A percentile compares a stretch with the other conserved stretches of the same genome.
Conservation (phyloP, 2,113 vertebrate species). For the Cyphomyrus plagiostoma region DNA sequence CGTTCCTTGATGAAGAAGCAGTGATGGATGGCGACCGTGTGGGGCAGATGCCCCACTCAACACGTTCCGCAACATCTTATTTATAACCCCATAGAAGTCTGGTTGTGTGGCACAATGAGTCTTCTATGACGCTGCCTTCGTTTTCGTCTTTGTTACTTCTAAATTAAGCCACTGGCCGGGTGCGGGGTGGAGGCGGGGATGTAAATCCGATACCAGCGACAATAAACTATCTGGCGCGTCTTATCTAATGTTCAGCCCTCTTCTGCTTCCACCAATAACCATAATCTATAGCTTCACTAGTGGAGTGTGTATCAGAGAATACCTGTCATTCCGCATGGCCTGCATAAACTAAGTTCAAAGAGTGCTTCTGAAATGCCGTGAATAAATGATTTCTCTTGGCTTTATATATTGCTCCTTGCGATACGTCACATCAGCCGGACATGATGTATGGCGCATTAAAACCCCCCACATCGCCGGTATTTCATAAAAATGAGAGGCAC, state of each 20-base stretch:
- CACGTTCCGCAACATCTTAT: slow-evolving; percentile 39
- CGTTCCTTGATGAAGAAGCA: slow-evolving; percentile 37
- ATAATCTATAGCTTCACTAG: slow-evolving; percentile 9
- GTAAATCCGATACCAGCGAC: slow-evolving; percentile 15
- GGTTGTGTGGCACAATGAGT: slow-evolving; percentile 32
- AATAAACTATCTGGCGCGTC: slow-evolving; percentile 8
- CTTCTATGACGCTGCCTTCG: neutral
- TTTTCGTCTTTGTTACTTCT: slow-evolving; percentile 1
- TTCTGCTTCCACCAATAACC: neutral
- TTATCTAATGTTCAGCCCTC: neutral
- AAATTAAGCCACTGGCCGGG: slow-evolving; percentile 20
- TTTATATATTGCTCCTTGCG: neutral
- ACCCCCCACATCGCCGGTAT: neutral
- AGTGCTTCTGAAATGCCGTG: neutral
- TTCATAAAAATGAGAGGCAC: neutral
- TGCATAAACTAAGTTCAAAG: neutral
- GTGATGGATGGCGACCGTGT: slow-evolving; percentile 51
- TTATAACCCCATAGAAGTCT: slow-evolving; percentile 37
- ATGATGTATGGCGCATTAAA: neutral
- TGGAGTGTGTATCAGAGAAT: slow-evolving; percentile 4
- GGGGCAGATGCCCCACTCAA: slow-evolving; percentile 23
- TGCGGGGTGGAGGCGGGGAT: neutral
- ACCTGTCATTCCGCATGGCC: neutral
- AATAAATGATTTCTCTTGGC: neutral
- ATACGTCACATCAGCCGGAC: neutral